phyloP scores from a whole-genome alignment of 2,797 vertebrate species.

The Lindbergichthys nudifrons region DNA sequence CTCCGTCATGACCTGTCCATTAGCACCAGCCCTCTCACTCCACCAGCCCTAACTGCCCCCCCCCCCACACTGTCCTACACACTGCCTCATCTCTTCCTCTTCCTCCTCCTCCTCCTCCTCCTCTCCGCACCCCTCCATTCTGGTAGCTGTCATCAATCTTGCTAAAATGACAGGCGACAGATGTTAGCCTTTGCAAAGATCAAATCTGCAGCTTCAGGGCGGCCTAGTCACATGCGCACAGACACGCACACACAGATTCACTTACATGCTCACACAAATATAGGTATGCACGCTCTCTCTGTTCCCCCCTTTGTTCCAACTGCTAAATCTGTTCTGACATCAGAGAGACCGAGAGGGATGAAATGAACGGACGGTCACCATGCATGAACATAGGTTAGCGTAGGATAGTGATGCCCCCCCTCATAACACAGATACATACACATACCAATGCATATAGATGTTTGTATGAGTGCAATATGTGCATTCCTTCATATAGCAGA shows the following conservation, averaged over 20 bases:
- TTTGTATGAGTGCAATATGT: not conserved
- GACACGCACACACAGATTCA: slow-evolving; percentile 31
- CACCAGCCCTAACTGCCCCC: slow-evolving; percentile 6
- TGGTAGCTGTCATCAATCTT: slow-evolving; percentile 97
- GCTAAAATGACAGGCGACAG: slow-evolving; percentile 99
- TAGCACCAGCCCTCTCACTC: slow-evolving; percentile 48
- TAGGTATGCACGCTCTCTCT: slow-evolving; percentile 22
- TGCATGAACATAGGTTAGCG: slow-evolving; percentile 3
- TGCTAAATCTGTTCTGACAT: slow-evolving; percentile 87
- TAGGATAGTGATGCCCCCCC: too few relatives aligned
- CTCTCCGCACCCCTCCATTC: slow-evolving; percentile 78
- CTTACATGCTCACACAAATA: slow-evolving; percentile 25
- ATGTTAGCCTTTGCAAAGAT: slow-evolving; percentile 99
- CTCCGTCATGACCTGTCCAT: slow-evolving; percentile 56
- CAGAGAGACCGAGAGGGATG: slow-evolving; percentile 60
- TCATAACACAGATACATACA: not conserved
- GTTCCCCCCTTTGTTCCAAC: slow-evolving; percentile 42
- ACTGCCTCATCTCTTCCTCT: slow-evolving; percentile 58
- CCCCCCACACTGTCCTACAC: slow-evolving; percentile 49
- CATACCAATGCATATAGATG: not conserved
- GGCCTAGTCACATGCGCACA: slow-evolving; percentile 77
- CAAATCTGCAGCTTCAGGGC: slow-evolving; percentile 96
- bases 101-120: slow-evolving; percentile 69
- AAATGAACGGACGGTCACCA: slow-evolving; percentile 55
- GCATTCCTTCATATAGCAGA: slow-evolving; percentile 2